Evolutionary conservation across 2,797 vertebrate species (phyloP).

Genomic region (Diplodus puntazzo): DNA sequence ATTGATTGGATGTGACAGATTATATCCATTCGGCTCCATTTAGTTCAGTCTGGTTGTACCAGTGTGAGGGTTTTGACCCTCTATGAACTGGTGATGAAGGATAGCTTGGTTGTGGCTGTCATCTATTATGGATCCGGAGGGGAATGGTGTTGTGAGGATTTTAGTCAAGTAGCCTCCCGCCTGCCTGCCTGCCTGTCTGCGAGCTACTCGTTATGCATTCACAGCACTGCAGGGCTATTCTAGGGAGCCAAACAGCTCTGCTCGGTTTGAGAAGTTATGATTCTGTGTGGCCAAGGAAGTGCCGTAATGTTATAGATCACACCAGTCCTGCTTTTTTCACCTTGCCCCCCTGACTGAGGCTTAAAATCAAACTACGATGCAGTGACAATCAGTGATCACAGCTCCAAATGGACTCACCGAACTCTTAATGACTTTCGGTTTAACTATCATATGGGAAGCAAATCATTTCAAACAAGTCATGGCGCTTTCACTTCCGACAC

Average conservation of each 20-base stretch:
- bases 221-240: constrained; percentile 37
- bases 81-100: constrained; percentile 51
- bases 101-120: constrained; percentile 43
- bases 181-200: constrained; percentile 4
- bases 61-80: constrained; percentile 56
- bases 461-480: not conserved
- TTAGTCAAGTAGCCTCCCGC: constrained; percentile 6
- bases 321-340: not conserved
- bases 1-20: constrained; percentile 72
- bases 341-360: not conserved
- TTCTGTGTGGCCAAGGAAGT: constrained; percentile 13
- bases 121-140: constrained; percentile 61
- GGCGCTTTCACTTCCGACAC: too few relatives aligned
- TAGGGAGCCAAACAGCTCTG: constrained; percentile 4
- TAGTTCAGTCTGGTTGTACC: constrained; percentile 33
- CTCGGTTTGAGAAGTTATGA: constrained; percentile 33
- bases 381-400: not conserved
- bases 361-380: not conserved
- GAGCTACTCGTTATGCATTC: constrained; percentile 50
- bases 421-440: not conserved
- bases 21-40: constrained; percentile 58
- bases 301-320: constrained; percentile 10
- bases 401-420: constrained; percentile 2
- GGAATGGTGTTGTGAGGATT: constrained; percentile 55
- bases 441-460: not conserved